Conservation (phyloP, 2,888 invertebrate genomes). For the Eucriotettix oculatus region DNA sequence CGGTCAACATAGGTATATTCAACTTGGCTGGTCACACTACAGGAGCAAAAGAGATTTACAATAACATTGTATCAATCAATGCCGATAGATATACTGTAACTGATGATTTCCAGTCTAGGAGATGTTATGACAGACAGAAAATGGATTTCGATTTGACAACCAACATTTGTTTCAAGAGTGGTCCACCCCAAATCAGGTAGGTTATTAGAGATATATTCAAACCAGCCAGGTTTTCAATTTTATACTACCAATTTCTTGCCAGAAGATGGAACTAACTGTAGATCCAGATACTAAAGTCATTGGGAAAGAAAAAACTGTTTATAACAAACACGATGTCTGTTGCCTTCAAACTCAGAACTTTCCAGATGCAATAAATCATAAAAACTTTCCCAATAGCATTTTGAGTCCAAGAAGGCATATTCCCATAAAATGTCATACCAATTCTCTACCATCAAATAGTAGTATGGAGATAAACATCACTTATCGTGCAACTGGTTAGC, state of each 20-base stretch:
- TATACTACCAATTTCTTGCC: constrained; percentile 70
- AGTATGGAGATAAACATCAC: no score
- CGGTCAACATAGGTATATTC: constrained; percentile 79
- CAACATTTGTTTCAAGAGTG: constrained; percentile 32
- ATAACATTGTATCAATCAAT: no score
- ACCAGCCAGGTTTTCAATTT: constrained; percentile 82
- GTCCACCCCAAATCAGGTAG: constrained; percentile 53
- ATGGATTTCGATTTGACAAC: no score
- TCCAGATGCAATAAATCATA: constrained; percentile 77
- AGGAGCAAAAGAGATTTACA: no score
- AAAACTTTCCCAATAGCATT: no score
- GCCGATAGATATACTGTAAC: no score
- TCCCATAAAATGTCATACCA: no score
- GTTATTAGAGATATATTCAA: constrained; percentile 60
- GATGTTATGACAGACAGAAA: no score
- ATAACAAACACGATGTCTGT: constrained; percentile 63
- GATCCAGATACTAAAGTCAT: constrained; percentile 23
- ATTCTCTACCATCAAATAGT: no score
- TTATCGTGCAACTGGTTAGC: no score
- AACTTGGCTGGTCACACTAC: constrained; percentile 92
- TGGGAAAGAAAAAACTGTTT: constrained; percentile 54
- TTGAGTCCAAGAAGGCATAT: no score
- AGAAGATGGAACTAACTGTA: constrained; percentile 21
- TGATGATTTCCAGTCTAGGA: no score
- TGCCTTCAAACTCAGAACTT: constrained; percentile 86